Percentiles rank a stretch among this genome's conserved stretches.
Conservation (phyloP, 2,888 invertebrate genomes). For the Erebia aethiops region DNA sequence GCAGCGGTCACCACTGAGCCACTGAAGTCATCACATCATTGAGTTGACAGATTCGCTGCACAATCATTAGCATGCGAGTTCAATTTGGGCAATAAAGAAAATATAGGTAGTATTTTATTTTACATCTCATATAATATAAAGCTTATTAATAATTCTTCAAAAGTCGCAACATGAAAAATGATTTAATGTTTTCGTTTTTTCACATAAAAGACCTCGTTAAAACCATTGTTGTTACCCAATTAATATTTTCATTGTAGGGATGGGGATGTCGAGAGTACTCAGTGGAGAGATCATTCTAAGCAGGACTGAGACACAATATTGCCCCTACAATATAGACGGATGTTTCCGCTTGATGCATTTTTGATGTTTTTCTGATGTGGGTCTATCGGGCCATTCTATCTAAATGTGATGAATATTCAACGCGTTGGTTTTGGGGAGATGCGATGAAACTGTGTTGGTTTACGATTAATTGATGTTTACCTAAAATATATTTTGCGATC, state of each 20-base stretch:
- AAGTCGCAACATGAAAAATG: constrained; percentile 17
- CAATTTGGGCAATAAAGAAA: too few species aligned
- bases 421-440: constrained; percentile 67
- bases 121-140: constrained; percentile 3
- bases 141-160: background rate
- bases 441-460: constrained; percentile 53
- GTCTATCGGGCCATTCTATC: constrained; percentile 80
- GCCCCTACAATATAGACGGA: constrained; percentile 73
- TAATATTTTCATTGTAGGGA: constrained; percentile 27
- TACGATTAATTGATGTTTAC: constrained; percentile 39
- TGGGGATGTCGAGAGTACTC: constrained; percentile 18
- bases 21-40: too few species aligned
- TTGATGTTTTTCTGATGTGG: constrained; percentile 84
- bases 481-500: constrained; percentile 17
- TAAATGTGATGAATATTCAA: constrained; percentile 83
- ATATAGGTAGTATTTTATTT: background rate
- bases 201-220: constrained; percentile 25
- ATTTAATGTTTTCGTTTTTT: constrained; percentile 21
- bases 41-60: too few species aligned
- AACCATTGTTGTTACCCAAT: constrained; percentile 28
- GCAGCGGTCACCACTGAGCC: too few species aligned
- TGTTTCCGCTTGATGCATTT: constrained; percentile 84
- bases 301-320: constrained; percentile 71
- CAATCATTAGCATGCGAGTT: too few species aligned
- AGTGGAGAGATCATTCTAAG: constrained; percentile 49